Evolutionary conservation across 30 jellyfish, hydroid and myxozoan genomes (phyloP).

Genomic region (Turritopsis dohrnii): DNA sequence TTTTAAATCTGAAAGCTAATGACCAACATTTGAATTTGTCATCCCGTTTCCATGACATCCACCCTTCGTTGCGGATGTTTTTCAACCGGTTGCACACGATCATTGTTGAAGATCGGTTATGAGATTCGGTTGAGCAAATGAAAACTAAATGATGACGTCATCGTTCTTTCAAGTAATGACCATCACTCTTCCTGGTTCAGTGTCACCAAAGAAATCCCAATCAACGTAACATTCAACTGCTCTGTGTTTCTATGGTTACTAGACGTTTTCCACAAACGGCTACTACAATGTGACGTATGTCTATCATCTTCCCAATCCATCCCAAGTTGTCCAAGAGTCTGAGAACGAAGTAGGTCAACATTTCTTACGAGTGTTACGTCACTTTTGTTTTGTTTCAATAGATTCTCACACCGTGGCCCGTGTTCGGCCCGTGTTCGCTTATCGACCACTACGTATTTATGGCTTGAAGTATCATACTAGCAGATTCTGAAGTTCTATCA

Average conservation of each 20-base stretch:
- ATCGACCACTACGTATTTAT: conserved; percentile 67
- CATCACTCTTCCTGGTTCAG: conserved; percentile 55
- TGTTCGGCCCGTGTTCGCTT: conserved; percentile 82
- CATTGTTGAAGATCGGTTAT: conserved; percentile 57
- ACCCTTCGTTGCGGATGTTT: conserved; percentile 69
- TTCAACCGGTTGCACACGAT: conserved; percentile 71
- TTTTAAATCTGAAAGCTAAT: conserved; percentile 53
- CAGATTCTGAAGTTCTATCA: conserved; percentile 91
- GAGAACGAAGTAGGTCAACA: neutral
- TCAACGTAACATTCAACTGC: conserved; percentile 45
- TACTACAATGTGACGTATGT: too few relatives aligned
- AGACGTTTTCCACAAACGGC: too few relatives aligned
- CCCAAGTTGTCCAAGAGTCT: neutral
- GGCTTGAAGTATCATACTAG: conserved; percentile 89
- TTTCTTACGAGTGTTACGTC: neutral
- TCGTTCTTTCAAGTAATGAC: conserved; percentile 54
- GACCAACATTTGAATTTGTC: conserved; percentile 34
- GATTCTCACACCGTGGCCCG: too few relatives aligned
- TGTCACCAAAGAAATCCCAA: conserved; percentile 58
- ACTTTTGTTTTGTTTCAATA: too few relatives aligned
- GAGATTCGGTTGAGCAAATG: conserved; percentile 20
- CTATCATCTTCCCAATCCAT: conserved; percentile 66
- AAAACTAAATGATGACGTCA: conserved; percentile 9
- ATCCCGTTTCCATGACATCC: conserved; percentile 58
- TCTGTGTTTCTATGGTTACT: conserved; percentile 1